Base-by-base conservation (phyloP, 2,113 vertebrate species). In the Scalopus aquaticus region DNA sequence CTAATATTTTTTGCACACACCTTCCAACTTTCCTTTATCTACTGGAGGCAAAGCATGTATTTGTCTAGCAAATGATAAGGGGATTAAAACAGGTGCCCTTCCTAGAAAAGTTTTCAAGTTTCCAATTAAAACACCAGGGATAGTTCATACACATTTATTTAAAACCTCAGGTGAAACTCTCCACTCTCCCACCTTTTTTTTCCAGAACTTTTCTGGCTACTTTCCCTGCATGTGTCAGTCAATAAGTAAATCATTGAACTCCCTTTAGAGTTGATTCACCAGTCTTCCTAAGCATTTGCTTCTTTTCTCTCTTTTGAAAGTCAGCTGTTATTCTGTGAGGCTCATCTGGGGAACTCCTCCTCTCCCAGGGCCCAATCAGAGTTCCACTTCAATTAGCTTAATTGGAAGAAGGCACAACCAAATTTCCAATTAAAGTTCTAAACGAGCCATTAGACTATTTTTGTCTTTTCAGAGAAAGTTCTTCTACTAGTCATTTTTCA, bases 381-480 rank as follows among this genome's bases (percentile, higher is more conserved):
- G 93, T 92, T 98, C 91, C 97, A 98, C n/a, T 51, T 98, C 97
- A 98, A 98, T 98, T 98, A 98, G 96, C 96, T 97, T 98, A 98
- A 98, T 98, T 98, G 97, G 97, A 98, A 98, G 95, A 96, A 98
- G 96, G 96, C 89, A 96, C 97, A 97, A 97, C 96, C 94, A 93
- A 96, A 97, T 97, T 98, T 96, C 97, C 97, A 98, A 97, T 98
- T 98, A 98, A 93, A 98, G 94, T 97, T 81, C 93, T 95, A 97
- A 97, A 96, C 0, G 35, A 95, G 92, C 97, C 97, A 96, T 96
- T 97, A 97, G 81, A 67, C 90, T 95, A 77, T 96, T 96, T 95
- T 90, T 91, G 84, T 85, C 83, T 90, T 91, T 95, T 88, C 56
- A 56, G 73, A 92, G 62, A 90, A 95, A 96, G 73, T 62, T 94